These are phyloP conservation scores for Patella vulgata DNA, from an alignment of 1,140 invertebrate species.

Conservation along the genomic window DNA sequence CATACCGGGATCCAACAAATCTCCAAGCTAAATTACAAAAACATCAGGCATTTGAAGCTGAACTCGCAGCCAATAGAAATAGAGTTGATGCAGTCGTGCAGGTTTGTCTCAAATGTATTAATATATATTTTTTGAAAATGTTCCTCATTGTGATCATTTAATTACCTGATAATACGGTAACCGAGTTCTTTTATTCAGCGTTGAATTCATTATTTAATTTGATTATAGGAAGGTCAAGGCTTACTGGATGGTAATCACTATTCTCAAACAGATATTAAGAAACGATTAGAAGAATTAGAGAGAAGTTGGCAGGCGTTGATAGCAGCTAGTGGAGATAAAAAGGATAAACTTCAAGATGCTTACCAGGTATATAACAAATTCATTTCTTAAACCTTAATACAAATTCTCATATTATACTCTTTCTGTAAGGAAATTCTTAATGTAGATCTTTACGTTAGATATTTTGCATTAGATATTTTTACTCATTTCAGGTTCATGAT, in stretches of 20 bases:
- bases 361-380: constrained; percentile 54
- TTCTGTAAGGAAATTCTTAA: too few relatives aligned
- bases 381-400: too few relatives aligned
- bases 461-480: too few relatives aligned
- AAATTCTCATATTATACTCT: too few relatives aligned
- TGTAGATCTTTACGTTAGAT: background rate
- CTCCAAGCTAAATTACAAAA: constrained; percentile 93
- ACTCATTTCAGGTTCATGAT: too few relatives aligned
- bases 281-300: constrained; percentile 88
- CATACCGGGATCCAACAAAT: constrained; percentile 78
- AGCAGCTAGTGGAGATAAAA: constrained; percentile 91
- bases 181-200: too few relatives aligned
- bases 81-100: constrained; percentile 93
- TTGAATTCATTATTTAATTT: too few relatives aligned
- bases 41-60: constrained; percentile 91
- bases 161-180: too few relatives aligned
- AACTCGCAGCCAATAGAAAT: constrained; percentile 70
- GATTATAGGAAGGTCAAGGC: constrained; percentile 77
- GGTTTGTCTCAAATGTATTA: constrained; percentile 43
- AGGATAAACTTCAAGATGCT: constrained; percentile 87
- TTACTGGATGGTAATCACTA: constrained; percentile 82
- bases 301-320: constrained; percentile 90
- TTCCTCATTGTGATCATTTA: too few relatives aligned
- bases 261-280: constrained; percentile 77
- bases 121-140: background rate